Base-by-base conservation (phyloP, 92 coral and sea anemone genomes). In the Porites rus region DNA sequence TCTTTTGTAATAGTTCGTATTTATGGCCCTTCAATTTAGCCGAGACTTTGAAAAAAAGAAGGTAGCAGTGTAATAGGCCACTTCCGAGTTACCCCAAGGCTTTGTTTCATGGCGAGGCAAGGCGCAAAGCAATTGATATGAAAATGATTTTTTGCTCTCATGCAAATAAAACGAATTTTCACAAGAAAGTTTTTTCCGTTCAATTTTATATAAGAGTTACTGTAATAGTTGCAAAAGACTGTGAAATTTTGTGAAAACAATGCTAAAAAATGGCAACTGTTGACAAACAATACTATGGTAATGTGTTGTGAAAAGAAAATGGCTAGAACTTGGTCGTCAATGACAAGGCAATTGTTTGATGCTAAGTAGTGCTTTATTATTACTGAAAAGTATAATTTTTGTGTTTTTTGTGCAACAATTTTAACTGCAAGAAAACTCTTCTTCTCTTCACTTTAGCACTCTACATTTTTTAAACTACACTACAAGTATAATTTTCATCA, bases 371-470 rank as follows among this genome's bases (percentile, higher is more conserved):
- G 66, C 12, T 10, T 61, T 61, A 61, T 61, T 61, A 61, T 61
- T 61, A 61, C 0, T 61, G n/a, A n/a, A 61, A 61, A 0, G 66
- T 61, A 61, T 61, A 12, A 8, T 61, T 61, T 61, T 61, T 61
- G 65, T 60, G 65, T 60, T 17, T 60, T 60, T 60, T 8, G 65
- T 60, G 65, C 65, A 60, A 60, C 74, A 68, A 68, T 46, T 68
- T 68, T 68, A 68, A 68, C 74, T 16, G 22, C 38, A 68, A 68
- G 74, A 68, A n/a, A 25, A 68, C 74, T 68, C 74, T 68, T 68
- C 74, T 68, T 68, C 74, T 68, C 74, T 68, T 68, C 74, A 68
- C 46, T 68, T 68, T 68, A 68, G 74, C 74, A 25, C 74, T 68
- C 38, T 68, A 68, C 74, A 20, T 60, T 70, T 70, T 17, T 70